Evolutionary conservation across 1,140 invertebrate genomes (phyloP).

Genomic region (Anastrepha ludens): DNA sequence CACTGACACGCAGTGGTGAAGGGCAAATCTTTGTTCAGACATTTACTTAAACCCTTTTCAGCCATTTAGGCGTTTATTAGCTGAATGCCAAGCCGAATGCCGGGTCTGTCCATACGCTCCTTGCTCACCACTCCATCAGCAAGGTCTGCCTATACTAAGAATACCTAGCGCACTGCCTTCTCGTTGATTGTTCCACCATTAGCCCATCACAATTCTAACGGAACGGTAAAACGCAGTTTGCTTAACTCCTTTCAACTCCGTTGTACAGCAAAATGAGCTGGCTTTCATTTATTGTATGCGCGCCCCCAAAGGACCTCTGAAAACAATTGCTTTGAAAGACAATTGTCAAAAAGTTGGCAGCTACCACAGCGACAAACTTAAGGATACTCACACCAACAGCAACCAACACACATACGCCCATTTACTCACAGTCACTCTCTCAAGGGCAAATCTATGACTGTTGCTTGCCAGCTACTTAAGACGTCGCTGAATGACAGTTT

Average conservation of each 20-base stretch:
- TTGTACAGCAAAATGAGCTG: slow-evolving; percentile 1
- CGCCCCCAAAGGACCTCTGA: slow-evolving; percentile 31
- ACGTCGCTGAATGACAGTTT: not conserved
- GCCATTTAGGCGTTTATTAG: slow-evolving; percentile 52
- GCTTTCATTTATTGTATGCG: slow-evolving; percentile 10
- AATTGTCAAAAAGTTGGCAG: slow-evolving; percentile 48
- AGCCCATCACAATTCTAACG: not conserved
- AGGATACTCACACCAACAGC: slow-evolving; percentile 2
- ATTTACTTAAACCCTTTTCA: slow-evolving; percentile 51
- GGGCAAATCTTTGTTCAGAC: not conserved
- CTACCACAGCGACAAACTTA: slow-evolving; percentile 26
- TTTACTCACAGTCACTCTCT: not conserved
- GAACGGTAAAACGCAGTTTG: not conserved
- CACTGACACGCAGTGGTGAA: not conserved
- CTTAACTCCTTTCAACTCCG: slow-evolving; percentile 31
- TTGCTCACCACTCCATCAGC: too few species aligned
- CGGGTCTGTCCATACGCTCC: not conserved
- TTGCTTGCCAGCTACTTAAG: slow-evolving; percentile 29
- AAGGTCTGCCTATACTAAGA: too few species aligned
- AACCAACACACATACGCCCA: not conserved
- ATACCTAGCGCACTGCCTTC: not conserved
- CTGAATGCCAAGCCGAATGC: slow-evolving; percentile 33
- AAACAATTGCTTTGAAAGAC: slow-evolving; percentile 35
- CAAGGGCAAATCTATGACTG: not conserved
- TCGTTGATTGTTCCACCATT: not conserved